A percentile compares a stretch with the other conserved stretches of the same genome.
These are phyloP conservation scores for Polypedilum pembai DNA, from an alignment of 1,140 invertebrate genomes.

Conservation along the genomic window DNA sequence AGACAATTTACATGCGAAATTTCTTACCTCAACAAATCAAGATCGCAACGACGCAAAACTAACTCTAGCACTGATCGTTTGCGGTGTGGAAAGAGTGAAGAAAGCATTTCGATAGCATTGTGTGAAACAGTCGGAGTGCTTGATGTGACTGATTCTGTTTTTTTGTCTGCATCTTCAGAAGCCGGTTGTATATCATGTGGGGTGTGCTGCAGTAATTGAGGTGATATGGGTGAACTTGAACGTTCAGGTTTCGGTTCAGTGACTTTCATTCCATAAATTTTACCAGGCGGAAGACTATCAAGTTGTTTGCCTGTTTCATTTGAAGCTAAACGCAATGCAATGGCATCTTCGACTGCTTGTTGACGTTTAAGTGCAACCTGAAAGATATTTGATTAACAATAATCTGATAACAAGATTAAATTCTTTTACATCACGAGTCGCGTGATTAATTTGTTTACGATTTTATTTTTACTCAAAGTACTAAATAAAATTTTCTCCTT, in stretches of 20 bases:
- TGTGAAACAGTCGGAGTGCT: slow-evolving; percentile 45
- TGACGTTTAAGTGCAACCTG: slow-evolving; percentile 94
- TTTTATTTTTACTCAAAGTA: neutral
- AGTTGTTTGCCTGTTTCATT: slow-evolving; percentile 74
- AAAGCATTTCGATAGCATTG: slow-evolving; percentile 72
- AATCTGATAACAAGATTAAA: neutral
- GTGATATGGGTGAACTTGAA: slow-evolving; percentile 32
- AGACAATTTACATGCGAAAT: slow-evolving; percentile 61
- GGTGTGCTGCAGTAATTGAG: too few relatives aligned
- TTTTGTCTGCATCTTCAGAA: slow-evolving; percentile 32
- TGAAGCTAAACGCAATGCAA: slow-evolving; percentile 85
- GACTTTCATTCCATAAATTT: slow-evolving; percentile 79
- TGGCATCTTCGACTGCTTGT: slow-evolving; percentile 94
- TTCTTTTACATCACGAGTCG: neutral
- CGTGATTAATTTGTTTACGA: neutral
- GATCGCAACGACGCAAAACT: slow-evolving; percentile 74
- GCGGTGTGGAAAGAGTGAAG: slow-evolving; percentile 75
- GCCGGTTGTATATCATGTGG: slow-evolving; percentile 41
- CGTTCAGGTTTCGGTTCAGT: slow-evolving; percentile 51
- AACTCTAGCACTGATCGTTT: slow-evolving; percentile 82
- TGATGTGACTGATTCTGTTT: slow-evolving; percentile 30
- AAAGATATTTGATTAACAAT: slow-evolving; percentile 28
- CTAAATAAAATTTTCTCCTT: slow-evolving; percentile 24
- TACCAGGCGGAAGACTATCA: slow-evolving; percentile 77
- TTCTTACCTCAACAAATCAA: slow-evolving; percentile 63